Conservation (phyloP, 2,888 invertebrate genomes). For the Aleiodes testaceus region DNA sequence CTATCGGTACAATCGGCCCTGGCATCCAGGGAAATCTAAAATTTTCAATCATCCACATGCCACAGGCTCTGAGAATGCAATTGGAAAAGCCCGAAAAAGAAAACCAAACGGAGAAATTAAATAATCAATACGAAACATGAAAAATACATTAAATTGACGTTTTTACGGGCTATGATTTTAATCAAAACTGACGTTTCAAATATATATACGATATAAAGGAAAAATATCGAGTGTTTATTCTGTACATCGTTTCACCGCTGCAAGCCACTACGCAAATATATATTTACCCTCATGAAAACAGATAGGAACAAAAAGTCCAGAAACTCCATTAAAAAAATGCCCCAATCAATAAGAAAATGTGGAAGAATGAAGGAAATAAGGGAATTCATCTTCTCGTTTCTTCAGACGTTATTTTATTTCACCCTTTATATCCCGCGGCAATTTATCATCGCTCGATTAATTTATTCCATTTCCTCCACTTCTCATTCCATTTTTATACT, state of each 20-base stretch:
- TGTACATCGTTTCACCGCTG: no score
- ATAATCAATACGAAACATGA: no score
- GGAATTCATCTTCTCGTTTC: conserved; percentile 59
- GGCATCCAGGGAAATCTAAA: conserved; percentile 31
- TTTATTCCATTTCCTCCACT: conserved; percentile 59
- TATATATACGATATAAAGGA: no score
- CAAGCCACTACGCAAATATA: no score
- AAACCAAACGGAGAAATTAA: no score
- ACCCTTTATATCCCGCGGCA: conserved; percentile 40
- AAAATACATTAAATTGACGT: no score
- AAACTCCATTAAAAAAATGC: conserved; percentile 60
- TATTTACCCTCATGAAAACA: background rate
- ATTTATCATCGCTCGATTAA: conserved; percentile 69
- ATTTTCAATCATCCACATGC: conserved; percentile 14
- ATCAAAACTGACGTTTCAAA: no score
- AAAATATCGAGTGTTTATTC: no score
- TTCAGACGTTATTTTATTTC: conserved; percentile 4
- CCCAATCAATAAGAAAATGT: conserved; percentile 57
- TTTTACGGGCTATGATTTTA: no score
- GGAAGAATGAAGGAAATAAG: conserved; percentile 23
- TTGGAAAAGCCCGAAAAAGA: no score
- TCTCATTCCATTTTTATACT: conserved; percentile 8
- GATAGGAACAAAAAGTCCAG: no score
- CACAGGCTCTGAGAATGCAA: no score
- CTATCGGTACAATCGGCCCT: conserved; percentile 13